A percentile compares a stretch with the other conserved stretches of the same genome.
phyloP scores from a whole-genome alignment of 2,888 invertebrate species.

The Cephus pygmeus region DNA sequence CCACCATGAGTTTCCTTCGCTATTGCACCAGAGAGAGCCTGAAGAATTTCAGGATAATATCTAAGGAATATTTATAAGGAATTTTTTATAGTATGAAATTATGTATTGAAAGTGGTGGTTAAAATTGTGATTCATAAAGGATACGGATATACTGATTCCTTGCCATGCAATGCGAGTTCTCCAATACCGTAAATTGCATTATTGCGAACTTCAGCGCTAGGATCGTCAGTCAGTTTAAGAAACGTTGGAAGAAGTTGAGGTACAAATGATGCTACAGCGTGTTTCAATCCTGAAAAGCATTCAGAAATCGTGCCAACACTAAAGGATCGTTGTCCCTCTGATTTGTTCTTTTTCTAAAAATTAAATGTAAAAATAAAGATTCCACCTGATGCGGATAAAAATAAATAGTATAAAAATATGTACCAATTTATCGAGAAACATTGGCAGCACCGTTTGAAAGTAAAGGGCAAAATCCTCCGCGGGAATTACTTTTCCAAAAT shows the following conservation, averaged over 20 bases:
- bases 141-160: conserved; percentile 73
- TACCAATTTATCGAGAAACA: conserved; percentile 75
- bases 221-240: conserved; percentile 72
- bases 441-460: conserved; percentile 73
- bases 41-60: conserved; percentile 74
- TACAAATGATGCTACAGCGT: conserved; percentile 70
- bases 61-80: conserved; percentile 60
- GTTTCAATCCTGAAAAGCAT: conserved; percentile 74
- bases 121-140: conserved; percentile 48
- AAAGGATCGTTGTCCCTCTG: conserved; percentile 76
- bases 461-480: conserved; percentile 76
- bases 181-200: conserved; percentile 83
- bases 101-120: background rate
- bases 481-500: conserved; percentile 74
- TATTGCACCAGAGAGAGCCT: conserved; percentile 75
- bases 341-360: conserved; percentile 74
- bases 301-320: conserved; percentile 81
- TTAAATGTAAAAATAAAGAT: conserved; percentile 14
- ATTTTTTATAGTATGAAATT: conserved; percentile 12
- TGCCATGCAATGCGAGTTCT: conserved; percentile 76
- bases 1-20: conserved; percentile 74
- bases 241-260: conserved; percentile 74
- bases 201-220: conserved; percentile 78
- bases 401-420: conserved; percentile 35
- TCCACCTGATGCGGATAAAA: background rate